These are phyloP conservation scores for Perodicticus potto DNA, from an alignment of 2,797 vertebrate genomes.

Conservation along the genomic window DNA sequence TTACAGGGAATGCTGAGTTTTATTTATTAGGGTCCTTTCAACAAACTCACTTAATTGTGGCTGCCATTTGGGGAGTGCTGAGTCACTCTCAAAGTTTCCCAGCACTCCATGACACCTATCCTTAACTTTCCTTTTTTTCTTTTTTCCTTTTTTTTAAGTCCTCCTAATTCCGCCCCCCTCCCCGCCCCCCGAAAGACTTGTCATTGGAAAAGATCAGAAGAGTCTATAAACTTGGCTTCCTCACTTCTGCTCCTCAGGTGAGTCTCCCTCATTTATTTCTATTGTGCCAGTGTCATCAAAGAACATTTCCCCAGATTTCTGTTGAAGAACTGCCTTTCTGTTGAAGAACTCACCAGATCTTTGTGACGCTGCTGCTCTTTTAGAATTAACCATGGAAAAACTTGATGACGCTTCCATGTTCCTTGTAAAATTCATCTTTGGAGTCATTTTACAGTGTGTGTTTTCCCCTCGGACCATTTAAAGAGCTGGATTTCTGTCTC, in stretches of 20 bases:
- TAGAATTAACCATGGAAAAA: constrained; percentile 61
- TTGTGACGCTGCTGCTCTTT: not conserved
- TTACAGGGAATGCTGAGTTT: constrained; percentile 41
- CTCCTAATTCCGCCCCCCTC: not conserved
- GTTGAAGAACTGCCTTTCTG: not conserved
- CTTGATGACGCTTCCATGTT: constrained; percentile 56
- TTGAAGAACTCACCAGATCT: constrained; percentile 33
- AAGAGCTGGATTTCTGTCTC: constrained; percentile 69
- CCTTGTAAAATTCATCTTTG: constrained; percentile 67
- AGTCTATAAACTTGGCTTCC: constrained; percentile 5
- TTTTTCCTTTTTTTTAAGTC: not conserved
- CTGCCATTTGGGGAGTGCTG: not conserved
- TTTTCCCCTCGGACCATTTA: constrained; percentile 59
- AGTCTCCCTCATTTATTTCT: constrained; percentile 63
- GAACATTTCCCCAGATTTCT: constrained; percentile 32
- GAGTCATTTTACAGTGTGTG: constrained; percentile 63
- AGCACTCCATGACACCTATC: constrained; percentile 43
- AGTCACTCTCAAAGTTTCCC: constrained; percentile 11
- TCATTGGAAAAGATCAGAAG: constrained; percentile 59
- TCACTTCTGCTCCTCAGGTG: constrained; percentile 51
- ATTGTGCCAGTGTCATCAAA: not conserved
- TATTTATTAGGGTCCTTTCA: constrained; percentile 72
- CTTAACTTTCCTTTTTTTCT: not conserved
- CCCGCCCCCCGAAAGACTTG: constrained; percentile 6
- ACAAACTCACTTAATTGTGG: constrained; percentile 49